A percentile compares a stretch with the other conserved stretches of the same genome.
phyloP scores from a whole-genome alignment of 2,888 invertebrate species.

The Tipula confusa region DNA sequence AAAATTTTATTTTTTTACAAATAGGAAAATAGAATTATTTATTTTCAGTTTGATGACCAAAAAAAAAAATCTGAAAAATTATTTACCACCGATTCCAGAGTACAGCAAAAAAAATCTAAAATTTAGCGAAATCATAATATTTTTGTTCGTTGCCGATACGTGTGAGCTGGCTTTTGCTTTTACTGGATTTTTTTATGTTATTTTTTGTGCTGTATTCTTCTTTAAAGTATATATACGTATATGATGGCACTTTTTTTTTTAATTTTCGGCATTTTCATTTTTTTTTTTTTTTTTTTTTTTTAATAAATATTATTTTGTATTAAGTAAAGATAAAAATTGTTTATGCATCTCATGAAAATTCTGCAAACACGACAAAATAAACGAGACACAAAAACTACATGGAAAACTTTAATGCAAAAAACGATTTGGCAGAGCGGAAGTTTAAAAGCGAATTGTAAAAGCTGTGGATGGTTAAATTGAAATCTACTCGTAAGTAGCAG shows the following conservation, averaged over 20 bases:
- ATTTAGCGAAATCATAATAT: conserved; percentile 20
- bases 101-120: background rate
- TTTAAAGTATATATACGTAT: background rate
- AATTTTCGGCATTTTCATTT: background rate
- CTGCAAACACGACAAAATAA: background rate
- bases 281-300: background rate
- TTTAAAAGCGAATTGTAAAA: too few relatives aligned
- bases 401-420: background rate
- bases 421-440: background rate
- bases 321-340: conserved; percentile 20
- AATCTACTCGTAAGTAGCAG: too few relatives aligned
- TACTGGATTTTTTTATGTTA: too few relatives aligned
- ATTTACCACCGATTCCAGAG: conserved; percentile 12
- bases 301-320: conserved; percentile 5
- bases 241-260: background rate
- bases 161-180: background rate
- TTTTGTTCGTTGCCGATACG: conserved; percentile 25
- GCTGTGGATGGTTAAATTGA: too few relatives aligned
- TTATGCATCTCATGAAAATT: conserved; percentile 25
- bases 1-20: background rate
- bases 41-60: conserved; percentile 1
- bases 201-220: background rate
- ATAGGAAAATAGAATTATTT: conserved; percentile 12
- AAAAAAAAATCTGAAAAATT: background rate
- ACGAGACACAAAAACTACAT: background rate